Conservation (phyloP, 2,888 invertebrate species). For the Latheticus oryzae region DNA sequence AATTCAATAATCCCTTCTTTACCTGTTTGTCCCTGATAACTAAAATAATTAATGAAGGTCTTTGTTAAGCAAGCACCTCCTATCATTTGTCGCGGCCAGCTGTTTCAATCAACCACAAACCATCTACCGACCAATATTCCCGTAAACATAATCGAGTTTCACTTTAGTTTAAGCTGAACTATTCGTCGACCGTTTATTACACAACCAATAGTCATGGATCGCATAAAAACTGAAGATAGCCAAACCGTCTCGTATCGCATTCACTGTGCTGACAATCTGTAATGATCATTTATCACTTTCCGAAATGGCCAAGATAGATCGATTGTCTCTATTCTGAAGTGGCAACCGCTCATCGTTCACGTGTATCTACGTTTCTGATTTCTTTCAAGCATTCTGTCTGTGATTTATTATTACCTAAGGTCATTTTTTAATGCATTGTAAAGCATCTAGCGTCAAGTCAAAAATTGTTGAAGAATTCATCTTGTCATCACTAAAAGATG, state of each 20-base stretch:
- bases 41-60: conserved; percentile 55
- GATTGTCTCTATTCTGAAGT: conserved; percentile 59
- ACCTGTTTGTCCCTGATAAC: conserved; percentile 49
- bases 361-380: conserved; percentile 56
- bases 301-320: conserved; percentile 58
- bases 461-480: no score
- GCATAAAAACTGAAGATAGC: conserved; percentile 28
- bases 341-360: conserved; percentile 59
- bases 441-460: no score
- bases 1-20: conserved; percentile 38
- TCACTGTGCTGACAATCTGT: conserved; percentile 54
- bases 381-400: conserved; percentile 48
- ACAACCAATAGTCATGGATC: conserved; percentile 2
- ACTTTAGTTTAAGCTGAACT: conserved; percentile 29
- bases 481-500: no score
- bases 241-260: conserved; percentile 33
- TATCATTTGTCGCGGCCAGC: conserved; percentile 54
- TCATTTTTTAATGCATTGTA: conserved; percentile 46
- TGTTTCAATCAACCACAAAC: conserved; percentile 51
- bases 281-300: conserved; percentile 60
- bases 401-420: conserved; percentile 49
- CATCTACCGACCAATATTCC: conserved; percentile 37
- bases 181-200: conserved; percentile 15
- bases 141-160: conserved; percentile 40
- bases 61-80: conserved; percentile 49